Percentiles rank a stretch among this genome's conserved stretches.
These are phyloP conservation scores for Machimus atricapillus DNA, from an alignment of 2,888 invertebrate genomes.

Conservation along the genomic window DNA sequence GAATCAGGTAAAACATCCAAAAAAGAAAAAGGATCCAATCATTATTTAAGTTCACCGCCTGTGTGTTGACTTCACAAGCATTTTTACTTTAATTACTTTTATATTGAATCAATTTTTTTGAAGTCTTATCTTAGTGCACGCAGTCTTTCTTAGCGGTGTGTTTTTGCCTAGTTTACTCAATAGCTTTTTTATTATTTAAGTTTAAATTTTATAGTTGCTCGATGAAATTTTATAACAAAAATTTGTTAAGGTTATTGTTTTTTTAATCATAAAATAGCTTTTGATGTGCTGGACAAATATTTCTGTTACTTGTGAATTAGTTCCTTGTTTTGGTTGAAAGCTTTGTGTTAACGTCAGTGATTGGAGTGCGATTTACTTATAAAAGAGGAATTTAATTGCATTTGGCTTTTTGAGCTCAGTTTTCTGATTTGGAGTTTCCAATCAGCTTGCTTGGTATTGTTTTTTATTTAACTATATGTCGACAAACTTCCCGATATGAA, in stretches of 20 bases:
- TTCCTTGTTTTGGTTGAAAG: neutral
- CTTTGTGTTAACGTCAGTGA: constrained; percentile 13
- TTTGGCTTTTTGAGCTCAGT: neutral
- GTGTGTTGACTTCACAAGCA: neutral
- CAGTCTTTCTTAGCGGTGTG: neutral
- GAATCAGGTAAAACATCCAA: constrained; percentile 66
- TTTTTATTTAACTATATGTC: neutral
- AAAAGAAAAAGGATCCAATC: constrained; percentile 59
- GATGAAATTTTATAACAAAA: too few relatives aligned
- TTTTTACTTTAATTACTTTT: neutral
- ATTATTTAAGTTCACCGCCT: constrained; percentile 46
- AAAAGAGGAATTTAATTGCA: neutral
- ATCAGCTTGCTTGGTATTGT: neutral
- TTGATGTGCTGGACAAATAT: constrained; percentile 26
- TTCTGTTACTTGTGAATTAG: neutral
- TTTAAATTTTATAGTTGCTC: neutral
- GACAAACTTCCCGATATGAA: neutral
- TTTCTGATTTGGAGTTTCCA: neutral
- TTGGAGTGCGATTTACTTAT: neutral
- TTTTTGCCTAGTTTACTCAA: neutral
- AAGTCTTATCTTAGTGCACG: neutral
- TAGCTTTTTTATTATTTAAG: neutral
- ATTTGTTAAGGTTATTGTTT: neutral
- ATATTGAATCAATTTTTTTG: neutral
- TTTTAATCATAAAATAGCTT: neutral